phyloP scores from a whole-genome alignment of 1,140 invertebrate species.

The Procambarus clarkii region DNA sequence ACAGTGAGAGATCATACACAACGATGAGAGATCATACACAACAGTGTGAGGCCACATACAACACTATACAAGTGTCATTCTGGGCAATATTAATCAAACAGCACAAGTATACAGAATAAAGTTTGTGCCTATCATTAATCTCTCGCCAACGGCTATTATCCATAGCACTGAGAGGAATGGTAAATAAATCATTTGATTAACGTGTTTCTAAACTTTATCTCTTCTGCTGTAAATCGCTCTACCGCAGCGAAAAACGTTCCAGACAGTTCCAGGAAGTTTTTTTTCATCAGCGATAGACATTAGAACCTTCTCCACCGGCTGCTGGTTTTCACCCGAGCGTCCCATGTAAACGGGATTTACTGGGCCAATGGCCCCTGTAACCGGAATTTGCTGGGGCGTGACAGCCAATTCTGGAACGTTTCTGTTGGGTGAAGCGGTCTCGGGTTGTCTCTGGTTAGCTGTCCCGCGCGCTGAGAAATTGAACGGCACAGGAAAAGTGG shows the following conservation, averaged over 20 bases:
- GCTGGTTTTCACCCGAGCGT: background rate
- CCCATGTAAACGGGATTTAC: background rate
- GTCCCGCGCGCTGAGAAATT: conserved; percentile 33
- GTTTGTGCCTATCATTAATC: conserved; percentile 25
- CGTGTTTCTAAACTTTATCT: conserved; percentile 22
- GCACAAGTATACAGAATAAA: conserved; percentile 33
- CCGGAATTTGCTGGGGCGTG: background rate
- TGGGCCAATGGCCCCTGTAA: background rate
- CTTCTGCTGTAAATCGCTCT: no score
- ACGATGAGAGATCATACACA: no score
- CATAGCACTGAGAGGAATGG: conserved; percentile 16
- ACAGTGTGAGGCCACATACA: no score
- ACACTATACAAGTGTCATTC: no score
- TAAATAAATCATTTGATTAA: conserved; percentile 35
- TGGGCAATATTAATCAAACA: conserved; percentile 8
- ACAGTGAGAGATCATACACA: no score
- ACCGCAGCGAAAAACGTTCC: background rate
- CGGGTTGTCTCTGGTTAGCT: background rate
- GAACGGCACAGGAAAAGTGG: background rate
- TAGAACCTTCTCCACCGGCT: background rate
- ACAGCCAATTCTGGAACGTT: background rate
- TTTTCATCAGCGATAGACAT: background rate
- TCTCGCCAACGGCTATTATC: conserved; percentile 27
- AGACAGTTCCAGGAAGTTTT: background rate
- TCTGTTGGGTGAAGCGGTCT: background rate